Base-by-base conservation (phyloP, 2,888 invertebrate genomes). In the Eucera pruinosa region DNA sequence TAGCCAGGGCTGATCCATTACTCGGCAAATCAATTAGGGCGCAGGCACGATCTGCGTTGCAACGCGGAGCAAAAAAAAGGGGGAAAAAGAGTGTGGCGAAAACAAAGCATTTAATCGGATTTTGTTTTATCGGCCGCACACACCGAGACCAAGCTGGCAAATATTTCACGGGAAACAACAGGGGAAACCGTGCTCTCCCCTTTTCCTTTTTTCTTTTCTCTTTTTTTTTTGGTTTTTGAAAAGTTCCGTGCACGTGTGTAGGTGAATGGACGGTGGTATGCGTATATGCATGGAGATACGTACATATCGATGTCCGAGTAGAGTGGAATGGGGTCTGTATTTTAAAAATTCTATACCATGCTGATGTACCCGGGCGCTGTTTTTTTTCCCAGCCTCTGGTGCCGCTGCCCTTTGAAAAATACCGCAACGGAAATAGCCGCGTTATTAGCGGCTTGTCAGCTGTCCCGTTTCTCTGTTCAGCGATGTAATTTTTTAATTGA, bases 61-160 rank as follows among this genome's bases (percentile, higher is more conserved):
- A 75, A 69, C 66, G 57, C 30, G 73, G 27, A 3, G 39, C 23
- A 27, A 18, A 11, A 60, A 76, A 71, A 70, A 80, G 39, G 33
- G 36, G 20, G 13, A 60, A 76, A 71, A 70, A 80, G 70, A 72
- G 68, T 54, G 70, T 67, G 86, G 81, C 81, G 84, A 87, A 89
- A 88, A 87, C 89, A 88, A 87, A 87, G 83, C 87, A 81, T 85
- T 89, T 87, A 88, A 89, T 86, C 79, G 87, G 87, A 87, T 88
- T 87, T 88, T 87, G 86, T 85, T 88, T 87, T 86, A 87, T 86
- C 86, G 86, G 81, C 71, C 64, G 79, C 82, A 73, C 86, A 81
- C 81, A 80, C 64, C 72, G 77, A 73, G 66, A 36, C 65, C 68
- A 60, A 58, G 55, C 52, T 57, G 77, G 62, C 78, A 80, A 84